phyloP scores from a whole-genome alignment of 2,797 vertebrate species.

The Alectoris magna region DNA sequence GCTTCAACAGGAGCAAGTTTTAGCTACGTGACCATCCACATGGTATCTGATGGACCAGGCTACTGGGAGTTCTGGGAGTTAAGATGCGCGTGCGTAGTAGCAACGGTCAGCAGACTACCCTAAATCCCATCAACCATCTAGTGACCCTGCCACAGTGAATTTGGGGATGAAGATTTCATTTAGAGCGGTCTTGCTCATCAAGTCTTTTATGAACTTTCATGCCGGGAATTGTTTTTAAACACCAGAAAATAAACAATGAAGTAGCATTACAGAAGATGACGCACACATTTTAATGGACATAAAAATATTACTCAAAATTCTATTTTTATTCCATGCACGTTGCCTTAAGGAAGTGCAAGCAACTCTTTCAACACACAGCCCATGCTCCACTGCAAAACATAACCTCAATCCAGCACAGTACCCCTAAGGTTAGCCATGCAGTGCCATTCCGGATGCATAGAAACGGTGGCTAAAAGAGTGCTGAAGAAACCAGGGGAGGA shows the following conservation, averaged over 20 bases:
- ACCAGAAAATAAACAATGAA: background rate
- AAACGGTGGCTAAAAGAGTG: background rate
- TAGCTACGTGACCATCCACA: background rate
- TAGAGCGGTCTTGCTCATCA: background rate
- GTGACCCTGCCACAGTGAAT: background rate
- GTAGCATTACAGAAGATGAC: background rate
- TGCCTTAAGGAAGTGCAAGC: constrained; percentile 29
- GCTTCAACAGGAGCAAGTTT: background rate
- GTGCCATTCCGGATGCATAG: constrained; percentile 32
- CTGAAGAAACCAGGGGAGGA: background rate
- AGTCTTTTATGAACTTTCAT: background rate
- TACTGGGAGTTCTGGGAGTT: background rate
- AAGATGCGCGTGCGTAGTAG: rapidly evolving
- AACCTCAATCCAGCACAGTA: background rate
- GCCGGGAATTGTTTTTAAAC: constrained; percentile 7
- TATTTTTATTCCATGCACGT: constrained; percentile 43
- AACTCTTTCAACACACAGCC: background rate
- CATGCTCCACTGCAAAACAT: constrained; percentile 33
- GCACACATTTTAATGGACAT: background rate
- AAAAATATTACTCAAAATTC: background rate
- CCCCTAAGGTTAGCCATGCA: constrained; percentile 73
- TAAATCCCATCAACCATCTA: background rate
- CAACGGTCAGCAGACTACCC: background rate
- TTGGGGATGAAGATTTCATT: background rate
- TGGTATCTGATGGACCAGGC: background rate